These are phyloP conservation scores for Patagioenas fasciata DNA, from an alignment of 2,113 vertebrate genomes.

Conservation along the genomic window DNA sequence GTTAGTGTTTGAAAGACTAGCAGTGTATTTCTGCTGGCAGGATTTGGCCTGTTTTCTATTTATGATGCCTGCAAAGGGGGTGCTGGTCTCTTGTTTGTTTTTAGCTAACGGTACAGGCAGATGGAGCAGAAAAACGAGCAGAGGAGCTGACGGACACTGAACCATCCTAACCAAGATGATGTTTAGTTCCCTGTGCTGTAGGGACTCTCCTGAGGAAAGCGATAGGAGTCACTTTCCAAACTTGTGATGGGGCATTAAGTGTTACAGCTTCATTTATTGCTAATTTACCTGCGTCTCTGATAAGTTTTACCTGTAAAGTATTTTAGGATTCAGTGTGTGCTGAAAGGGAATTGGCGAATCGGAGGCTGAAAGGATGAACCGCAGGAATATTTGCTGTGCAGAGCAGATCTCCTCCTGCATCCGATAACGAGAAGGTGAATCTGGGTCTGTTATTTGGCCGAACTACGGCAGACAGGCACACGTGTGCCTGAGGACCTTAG, in stretches of 20 bases:
- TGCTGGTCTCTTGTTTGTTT: not conserved
- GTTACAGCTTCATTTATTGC: not conserved
- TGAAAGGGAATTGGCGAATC: not conserved
- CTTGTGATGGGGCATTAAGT: not conserved
- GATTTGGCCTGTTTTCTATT: not conserved
- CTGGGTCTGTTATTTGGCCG: not conserved
- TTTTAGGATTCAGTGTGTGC: not conserved
- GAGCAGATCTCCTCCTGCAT: not conserved
- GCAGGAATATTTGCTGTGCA: not conserved
- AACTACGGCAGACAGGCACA: not conserved
- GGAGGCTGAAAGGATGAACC: not conserved
- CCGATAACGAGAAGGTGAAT: not conserved
- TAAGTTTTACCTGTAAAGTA: not conserved
- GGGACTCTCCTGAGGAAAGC: not conserved
- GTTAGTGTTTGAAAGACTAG: not conserved
- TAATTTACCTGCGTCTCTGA: not conserved
- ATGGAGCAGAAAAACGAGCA: not conserved
- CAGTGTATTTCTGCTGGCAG: not conserved
- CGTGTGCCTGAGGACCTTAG: accelerated
- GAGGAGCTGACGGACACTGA: not conserved
- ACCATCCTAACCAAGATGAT: not conserved
- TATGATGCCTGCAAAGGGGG: not conserved
- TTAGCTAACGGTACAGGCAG: not conserved
- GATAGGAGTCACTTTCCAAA: no score
- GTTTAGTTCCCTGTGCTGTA: not conserved